Percentiles rank a stretch among this genome's conserved stretches.
phyloP scores from a whole-genome alignment of 2,888 invertebrate genomes.

The Entomobrya multifasciata region DNA sequence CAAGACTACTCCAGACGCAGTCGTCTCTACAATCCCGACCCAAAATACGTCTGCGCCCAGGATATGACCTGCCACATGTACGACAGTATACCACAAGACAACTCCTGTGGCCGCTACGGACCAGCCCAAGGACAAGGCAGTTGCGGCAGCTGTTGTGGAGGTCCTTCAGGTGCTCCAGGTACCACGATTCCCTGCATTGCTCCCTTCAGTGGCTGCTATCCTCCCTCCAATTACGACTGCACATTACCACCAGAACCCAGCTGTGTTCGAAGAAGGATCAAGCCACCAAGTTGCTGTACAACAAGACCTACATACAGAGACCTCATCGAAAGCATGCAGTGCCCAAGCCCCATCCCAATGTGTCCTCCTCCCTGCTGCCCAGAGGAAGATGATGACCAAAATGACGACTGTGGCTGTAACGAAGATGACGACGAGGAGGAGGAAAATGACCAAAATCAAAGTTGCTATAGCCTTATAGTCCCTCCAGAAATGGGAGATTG shows the following conservation, averaged over 20 bases:
- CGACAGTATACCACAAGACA: conserved; percentile 31
- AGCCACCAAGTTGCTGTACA: not conserved
- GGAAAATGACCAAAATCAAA: not conserved
- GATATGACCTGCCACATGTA: conserved; percentile 38
- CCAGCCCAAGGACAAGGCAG: not conserved
- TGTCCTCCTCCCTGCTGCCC: conserved; percentile 3
- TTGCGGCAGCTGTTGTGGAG: conserved; percentile 2
- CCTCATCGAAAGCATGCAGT: conserved; percentile 8
- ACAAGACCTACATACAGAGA: not conserved
- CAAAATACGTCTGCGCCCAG: conserved; percentile 41
- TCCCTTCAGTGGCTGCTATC: not conserved
- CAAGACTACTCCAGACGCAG: conserved; percentile 53
- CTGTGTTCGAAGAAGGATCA: conserved; percentile 5
- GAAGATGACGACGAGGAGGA: not conserved
- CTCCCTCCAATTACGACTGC: not conserved
- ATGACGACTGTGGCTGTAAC: not conserved
- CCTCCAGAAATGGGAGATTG: conserved; percentile 8
- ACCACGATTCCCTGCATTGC: conserved; percentile 16
- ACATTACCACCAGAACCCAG: not conserved
- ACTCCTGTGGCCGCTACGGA: conserved; percentile 12
- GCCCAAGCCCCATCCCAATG: not conserved
- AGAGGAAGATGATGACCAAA: not conserved
- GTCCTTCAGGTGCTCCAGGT: not conserved
- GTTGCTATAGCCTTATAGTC: conserved; percentile 6
- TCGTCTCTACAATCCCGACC: conserved; percentile 62